These are phyloP conservation scores for Temnothorax longispinosus DNA, from an alignment of 1,140 invertebrate genomes.

Conservation along the genomic window DNA sequence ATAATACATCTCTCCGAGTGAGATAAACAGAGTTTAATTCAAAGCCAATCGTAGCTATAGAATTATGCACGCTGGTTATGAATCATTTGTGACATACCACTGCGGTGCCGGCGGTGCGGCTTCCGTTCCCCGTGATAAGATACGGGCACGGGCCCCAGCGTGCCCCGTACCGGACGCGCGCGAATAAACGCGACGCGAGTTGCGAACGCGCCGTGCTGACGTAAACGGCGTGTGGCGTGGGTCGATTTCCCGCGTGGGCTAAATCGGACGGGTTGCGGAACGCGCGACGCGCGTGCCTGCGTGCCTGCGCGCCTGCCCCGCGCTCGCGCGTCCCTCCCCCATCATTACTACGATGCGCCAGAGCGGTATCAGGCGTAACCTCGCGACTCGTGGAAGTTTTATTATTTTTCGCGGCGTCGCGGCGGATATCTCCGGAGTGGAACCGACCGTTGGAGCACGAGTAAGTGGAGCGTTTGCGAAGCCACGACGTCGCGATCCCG, in stretches of 20 bases:
- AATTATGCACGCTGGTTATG: not conserved
- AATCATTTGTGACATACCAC: not conserved
- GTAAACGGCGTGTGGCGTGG: not conserved
- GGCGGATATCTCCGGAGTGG: not conserved
- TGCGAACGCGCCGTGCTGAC: not conserved
- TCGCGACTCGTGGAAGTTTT: constrained; percentile 64
- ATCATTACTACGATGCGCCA: constrained; percentile 74
- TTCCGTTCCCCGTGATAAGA: constrained; percentile 14
- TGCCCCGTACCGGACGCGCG: not conserved
- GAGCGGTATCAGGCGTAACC: constrained; percentile 76
- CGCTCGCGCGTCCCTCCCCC: constrained; percentile 56
- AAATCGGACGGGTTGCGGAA: constrained; percentile 77
- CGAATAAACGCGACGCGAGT: not conserved
- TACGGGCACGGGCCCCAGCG: not conserved
- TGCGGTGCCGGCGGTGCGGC: not conserved
- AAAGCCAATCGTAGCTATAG: not conserved
- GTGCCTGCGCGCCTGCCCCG: not conserved
- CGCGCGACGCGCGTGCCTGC: constrained; percentile 64
- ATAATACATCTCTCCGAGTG: not conserved
- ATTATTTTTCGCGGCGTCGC: constrained; percentile 66
- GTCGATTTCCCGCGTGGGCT: constrained; percentile 74
- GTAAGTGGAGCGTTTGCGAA: not conserved
- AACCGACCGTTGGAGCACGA: not conserved
- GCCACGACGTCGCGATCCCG: not conserved
- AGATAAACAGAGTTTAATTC: not conserved